A percentile compares a stretch with the other conserved stretches of the same genome.
These are phyloP conservation scores for Uloborus diversus DNA, from an alignment of 1,140 invertebrate genomes.

Conservation along the genomic window DNA sequence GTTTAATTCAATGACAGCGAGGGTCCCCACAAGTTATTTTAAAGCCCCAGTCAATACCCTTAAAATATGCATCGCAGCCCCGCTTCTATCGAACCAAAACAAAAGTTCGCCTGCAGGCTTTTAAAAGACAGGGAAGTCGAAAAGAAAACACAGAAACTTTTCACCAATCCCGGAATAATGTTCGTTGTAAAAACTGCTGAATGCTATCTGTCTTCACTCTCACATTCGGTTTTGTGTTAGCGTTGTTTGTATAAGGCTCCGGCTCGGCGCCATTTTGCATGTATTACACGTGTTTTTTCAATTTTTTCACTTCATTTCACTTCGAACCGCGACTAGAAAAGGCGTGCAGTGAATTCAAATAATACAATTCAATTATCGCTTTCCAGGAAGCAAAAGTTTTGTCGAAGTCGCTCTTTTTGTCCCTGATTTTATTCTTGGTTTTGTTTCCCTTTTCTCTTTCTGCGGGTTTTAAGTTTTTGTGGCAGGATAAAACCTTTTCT, in stretches of 20 bases:
- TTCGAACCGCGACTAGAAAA: background rate
- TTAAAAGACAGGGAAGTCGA: slow-evolving; percentile 32
- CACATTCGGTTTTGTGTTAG: slow-evolving; percentile 12
- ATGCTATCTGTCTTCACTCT: slow-evolving; percentile 26
- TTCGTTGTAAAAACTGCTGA: slow-evolving; percentile 37
- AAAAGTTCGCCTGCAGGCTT: slow-evolving; percentile 30
- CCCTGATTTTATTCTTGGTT: background rate
- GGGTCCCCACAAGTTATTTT: slow-evolving; percentile 17
- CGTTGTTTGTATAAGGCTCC: slow-evolving; percentile 43
- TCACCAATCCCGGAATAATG: slow-evolving; percentile 46
- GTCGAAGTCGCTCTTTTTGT: slow-evolving; percentile 13
- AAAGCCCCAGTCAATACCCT: background rate
- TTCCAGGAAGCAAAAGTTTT: slow-evolving; percentile 27
- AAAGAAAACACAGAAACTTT: slow-evolving; percentile 52
- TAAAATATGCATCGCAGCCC: slow-evolving; percentile 35
- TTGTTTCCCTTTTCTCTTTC: background rate
- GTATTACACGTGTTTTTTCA: slow-evolving; percentile 53
- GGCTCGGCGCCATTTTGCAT: slow-evolving; percentile 27
- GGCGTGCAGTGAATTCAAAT: slow-evolving; percentile 45
- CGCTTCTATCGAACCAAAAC: slow-evolving; percentile 22
- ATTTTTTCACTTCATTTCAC: slow-evolving; percentile 3
- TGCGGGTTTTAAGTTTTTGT: background rate
- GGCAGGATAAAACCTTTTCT: no score
- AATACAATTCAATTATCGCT: slow-evolving; percentile 54
- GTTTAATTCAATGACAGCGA: slow-evolving; percentile 32